phyloP scores from a whole-genome alignment of 2,888 invertebrate species.

The Dendrolimus houi region DNA sequence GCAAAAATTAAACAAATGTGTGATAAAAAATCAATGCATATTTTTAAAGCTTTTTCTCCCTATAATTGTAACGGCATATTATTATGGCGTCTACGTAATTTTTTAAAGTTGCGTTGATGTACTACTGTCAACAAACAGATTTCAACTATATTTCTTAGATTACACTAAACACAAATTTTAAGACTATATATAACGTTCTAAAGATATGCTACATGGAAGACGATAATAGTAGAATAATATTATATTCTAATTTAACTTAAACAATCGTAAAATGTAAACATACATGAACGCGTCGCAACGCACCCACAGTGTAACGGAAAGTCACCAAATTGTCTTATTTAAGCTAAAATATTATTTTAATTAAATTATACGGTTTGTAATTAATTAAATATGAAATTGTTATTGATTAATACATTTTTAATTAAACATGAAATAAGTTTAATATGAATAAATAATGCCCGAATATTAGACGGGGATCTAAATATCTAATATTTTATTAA shows the following conservation, averaged over 20 bases:
- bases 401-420: neutral
- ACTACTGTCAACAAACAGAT: too few species aligned
- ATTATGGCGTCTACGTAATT: too few species aligned
- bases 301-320: slow-evolving; percentile 46
- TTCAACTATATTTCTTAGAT: too few species aligned
- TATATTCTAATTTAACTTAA: slow-evolving; percentile 23
- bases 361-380: neutral
- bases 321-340: slow-evolving; percentile 33
- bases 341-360: slow-evolving; percentile 11
- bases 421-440: too few species aligned
- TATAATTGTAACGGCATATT: too few species aligned
- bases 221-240: slow-evolving; percentile 19
- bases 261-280: slow-evolving; percentile 54
- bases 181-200: too few species aligned
- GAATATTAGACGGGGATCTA: slow-evolving; percentile 6
- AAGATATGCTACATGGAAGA: slow-evolving; percentile 39
- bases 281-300: slow-evolving; percentile 71
- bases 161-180: too few species aligned
- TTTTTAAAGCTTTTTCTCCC: too few species aligned
- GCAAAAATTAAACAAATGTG: neutral
- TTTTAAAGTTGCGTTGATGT: too few species aligned
- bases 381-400: neutral
- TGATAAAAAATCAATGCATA: too few species aligned
- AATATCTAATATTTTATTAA: slow-evolving; percentile 1
- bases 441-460: slow-evolving; percentile 2